Conservation (phyloP, 2,113 vertebrate genomes). For the Corythaeola cristata region DNA sequence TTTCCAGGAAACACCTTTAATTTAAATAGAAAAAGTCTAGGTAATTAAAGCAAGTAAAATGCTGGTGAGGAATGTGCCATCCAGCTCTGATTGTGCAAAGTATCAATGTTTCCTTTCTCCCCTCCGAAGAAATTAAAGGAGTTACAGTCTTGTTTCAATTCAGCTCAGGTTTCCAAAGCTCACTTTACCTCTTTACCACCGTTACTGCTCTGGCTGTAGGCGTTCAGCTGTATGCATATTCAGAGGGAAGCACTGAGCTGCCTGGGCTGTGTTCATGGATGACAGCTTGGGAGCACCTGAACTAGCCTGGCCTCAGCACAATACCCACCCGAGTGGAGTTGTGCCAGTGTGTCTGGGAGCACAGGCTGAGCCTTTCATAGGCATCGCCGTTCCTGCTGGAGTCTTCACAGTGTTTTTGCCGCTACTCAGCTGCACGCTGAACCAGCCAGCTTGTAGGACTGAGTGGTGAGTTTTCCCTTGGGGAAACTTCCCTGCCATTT, state of each 20-base stretch:
- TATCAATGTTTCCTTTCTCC: not conserved
- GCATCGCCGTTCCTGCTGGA: not conserved
- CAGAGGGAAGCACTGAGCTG: not conserved
- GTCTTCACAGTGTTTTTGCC: fast-evolving
- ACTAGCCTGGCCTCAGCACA: not conserved
- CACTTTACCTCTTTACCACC: fast-evolving
- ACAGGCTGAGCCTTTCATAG: not conserved
- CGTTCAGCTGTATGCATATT: fast-evolving
- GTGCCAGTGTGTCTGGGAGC: not conserved
- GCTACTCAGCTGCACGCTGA: not conserved
- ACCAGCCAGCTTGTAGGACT: not conserved
- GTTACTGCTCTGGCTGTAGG: not conserved
- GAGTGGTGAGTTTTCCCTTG: not conserved
- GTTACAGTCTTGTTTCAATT: not conserved
- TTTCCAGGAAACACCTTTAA: not conserved
- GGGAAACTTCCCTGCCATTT: not conserved
- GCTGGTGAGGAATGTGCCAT: not conserved
- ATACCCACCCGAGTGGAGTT: fast-evolving
- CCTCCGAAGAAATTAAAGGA: not conserved
- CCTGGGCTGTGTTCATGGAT: not conserved
- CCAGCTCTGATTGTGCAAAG: not conserved
- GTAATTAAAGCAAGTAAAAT: not conserved
- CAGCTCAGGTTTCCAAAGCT: not conserved
- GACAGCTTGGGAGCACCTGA: not conserved
- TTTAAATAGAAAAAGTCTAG: not conserved